phyloP scores from a whole-genome alignment of 2,113 vertebrate genomes.

The Vireo altiloquus region DNA sequence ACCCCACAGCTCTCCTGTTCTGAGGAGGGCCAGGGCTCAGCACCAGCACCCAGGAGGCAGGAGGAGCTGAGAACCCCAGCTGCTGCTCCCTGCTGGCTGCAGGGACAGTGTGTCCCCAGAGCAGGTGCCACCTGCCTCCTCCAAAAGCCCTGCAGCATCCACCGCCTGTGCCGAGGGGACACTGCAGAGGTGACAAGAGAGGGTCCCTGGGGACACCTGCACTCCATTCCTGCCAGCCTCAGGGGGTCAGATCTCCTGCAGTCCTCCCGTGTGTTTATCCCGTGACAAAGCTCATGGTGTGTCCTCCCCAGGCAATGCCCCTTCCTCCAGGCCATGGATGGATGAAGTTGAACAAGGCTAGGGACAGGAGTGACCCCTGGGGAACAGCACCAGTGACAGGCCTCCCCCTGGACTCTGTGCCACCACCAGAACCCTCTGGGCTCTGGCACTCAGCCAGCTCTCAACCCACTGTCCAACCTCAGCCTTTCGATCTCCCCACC shows the following conservation, averaged over 20 bases:
- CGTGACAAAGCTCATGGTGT: background rate
- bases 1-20: background rate
- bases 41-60: background rate
- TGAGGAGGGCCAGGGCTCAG: background rate
- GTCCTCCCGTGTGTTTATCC: background rate
- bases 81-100: background rate
- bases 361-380: background rate
- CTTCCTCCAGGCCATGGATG: background rate
- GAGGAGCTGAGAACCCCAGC: background rate
- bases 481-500: background rate
- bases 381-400: background rate
- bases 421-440: background rate
- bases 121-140: background rate
- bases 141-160: background rate
- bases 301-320: background rate
- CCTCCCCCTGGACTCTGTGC: background rate
- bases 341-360: background rate
- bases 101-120: background rate
- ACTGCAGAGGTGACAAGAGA: background rate
- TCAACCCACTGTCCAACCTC: background rate
- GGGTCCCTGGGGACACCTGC: background rate
- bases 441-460: background rate
- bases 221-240: background rate
- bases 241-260: rapidly evolving
- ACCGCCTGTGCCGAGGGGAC: background rate